Evolutionary conservation across 2,113 vertebrate genomes (phyloP), one percentile per base, ranked within the genome.

Genomic region (Thalassarche chlororhynchos): DNA sequence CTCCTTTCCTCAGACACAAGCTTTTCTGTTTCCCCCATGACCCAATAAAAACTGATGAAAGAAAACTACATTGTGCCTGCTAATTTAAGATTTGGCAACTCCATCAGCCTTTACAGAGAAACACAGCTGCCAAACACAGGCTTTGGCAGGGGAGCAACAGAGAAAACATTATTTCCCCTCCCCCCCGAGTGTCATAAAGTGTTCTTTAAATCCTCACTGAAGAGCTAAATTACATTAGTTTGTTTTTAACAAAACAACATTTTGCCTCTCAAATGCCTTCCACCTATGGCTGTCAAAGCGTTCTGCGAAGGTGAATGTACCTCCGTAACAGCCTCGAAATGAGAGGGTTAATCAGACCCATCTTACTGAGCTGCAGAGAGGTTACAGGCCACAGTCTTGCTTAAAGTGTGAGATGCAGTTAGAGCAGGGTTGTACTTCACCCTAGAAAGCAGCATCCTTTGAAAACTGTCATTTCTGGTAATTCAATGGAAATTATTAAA

Each of bases 381-480:
- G 70, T 77, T 70, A 68, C 81, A 88, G 75, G 78, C 78, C 13
- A 0, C 32, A 69, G 74, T 31, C 66, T 31, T 42, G 28, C 84
- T 83, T 57, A 1, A 83, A 70, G 85, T 51, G 91, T 13, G 82
- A 92, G 82, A 52, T 42, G 68, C 81, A 78, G 52, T 31, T 6
- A 34, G 85, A 92, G 68, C 60, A 90, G 82, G 81, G 82, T 17
- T 94, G 55, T n/a, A 44, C 75, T 74, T 95, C 95, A 91, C 94
- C 91, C 70, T 34, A 55, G 87, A 91, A 94, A 88, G 84, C 89
- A 86, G 87, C 69, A 90, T 77, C 84, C 95, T 89, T 86, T 92
- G 84, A 93, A 72, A 96, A 95, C 89, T 86, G 84, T 85, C 93
- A 97, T 97, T 97, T 97, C 93, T 91, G 94, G 96, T 83, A 97